Conservation (phyloP, 2,888 invertebrate species). For the Conops quadrifasciatus region DNA sequence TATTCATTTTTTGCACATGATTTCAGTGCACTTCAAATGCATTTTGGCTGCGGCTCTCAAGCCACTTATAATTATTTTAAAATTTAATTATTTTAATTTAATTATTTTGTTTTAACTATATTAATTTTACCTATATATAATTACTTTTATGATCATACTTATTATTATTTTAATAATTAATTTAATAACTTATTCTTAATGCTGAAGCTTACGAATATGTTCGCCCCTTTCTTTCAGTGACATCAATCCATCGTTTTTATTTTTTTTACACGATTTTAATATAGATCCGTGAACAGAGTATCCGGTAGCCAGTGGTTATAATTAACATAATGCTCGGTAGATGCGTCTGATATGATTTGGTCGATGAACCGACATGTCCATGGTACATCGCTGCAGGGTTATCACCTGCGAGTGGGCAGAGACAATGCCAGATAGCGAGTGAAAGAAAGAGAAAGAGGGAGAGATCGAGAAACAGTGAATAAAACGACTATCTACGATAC, state of each 20-base stretch:
- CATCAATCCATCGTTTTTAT: no score
- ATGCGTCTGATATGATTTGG: conserved; percentile 64
- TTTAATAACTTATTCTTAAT: neutral
- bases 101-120: no score
- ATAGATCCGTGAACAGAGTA: conserved; percentile 57
- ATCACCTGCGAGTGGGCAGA: conserved; percentile 70
- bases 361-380: conserved; percentile 64
- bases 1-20: no score
- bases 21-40: no score
- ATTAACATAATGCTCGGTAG: conserved; percentile 57
- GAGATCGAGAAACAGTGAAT: conserved; percentile 30
- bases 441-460: neutral
- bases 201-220: neutral
- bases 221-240: neutral
- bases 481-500: neutral
- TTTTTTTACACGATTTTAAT: conserved; percentile 56
- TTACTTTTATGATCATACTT: neutral
- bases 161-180: neutral
- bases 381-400: conserved; percentile 83
- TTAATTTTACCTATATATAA: neutral
- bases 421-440: conserved; percentile 8
- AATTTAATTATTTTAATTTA: no score
- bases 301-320: conserved; percentile 59
- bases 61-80: no score
- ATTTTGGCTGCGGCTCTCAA: no score